Conservation (phyloP, 2,113 vertebrate genomes). For the Psophia crepitans region DNA sequence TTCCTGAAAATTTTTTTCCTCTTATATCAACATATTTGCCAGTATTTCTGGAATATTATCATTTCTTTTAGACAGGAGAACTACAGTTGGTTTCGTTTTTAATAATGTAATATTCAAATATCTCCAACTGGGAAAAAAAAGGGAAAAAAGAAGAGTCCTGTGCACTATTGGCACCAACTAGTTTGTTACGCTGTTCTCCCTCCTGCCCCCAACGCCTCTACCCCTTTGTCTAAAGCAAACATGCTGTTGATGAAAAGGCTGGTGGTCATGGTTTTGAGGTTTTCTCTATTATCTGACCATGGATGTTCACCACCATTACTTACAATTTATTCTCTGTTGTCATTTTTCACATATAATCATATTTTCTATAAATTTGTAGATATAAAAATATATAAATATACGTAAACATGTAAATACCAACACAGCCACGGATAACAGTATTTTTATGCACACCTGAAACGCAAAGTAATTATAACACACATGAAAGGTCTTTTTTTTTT, state of each 20-base stretch:
- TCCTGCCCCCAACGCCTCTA: accelerated
- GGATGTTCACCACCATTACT: not conserved
- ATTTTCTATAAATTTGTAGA: not conserved
- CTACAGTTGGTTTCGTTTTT: not conserved
- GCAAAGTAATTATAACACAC: not conserved
- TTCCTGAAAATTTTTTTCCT: not conserved
- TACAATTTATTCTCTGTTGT: not conserved
- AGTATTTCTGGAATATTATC: not conserved
- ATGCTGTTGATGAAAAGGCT: not conserved
- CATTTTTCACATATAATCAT: not conserved
- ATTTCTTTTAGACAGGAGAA: not conserved
- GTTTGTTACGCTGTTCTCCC: not conserved
- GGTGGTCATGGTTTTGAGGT: accelerated
- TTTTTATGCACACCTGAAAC: not conserved
- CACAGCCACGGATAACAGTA: not conserved
- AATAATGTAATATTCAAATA: not conserved
- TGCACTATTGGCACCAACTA: not conserved
- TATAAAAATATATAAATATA: too few species aligned
- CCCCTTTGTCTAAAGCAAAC: not conserved
- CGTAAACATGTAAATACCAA: not conserved
- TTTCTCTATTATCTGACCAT: not conserved
- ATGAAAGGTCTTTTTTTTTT: not conserved
- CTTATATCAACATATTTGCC: not conserved
- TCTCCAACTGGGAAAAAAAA: not conserved
- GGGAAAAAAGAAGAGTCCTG: not conserved